Conservation (phyloP, 1,140 invertebrate genomes). For the Aricia agestis region DNA sequence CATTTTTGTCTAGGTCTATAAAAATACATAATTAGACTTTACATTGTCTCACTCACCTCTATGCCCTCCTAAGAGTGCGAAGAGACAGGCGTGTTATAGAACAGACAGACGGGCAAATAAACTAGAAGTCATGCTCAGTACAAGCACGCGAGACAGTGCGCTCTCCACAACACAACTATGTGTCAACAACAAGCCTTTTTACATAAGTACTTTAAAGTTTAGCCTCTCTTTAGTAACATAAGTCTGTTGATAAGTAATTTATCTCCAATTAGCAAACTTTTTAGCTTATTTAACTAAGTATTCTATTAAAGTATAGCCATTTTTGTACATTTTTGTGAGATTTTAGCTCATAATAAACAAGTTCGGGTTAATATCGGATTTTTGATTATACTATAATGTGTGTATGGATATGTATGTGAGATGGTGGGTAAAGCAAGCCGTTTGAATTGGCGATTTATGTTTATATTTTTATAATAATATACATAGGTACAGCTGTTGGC, state of each 20-base stretch:
- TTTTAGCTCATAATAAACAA: background rate
- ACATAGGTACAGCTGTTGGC: background rate
- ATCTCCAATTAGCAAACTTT: too few relatives aligned
- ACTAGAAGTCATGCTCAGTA: constrained; percentile 41
- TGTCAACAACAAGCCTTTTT: background rate
- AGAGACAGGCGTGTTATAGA: constrained; percentile 66
- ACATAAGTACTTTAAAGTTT: background rate
- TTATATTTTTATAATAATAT: background rate
- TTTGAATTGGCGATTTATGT: background rate
- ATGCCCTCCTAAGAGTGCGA: constrained; percentile 68
- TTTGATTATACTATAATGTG: constrained; percentile 4
- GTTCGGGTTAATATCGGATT: background rate
- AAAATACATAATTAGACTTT: background rate
- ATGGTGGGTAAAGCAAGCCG: background rate
- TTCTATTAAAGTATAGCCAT: too few relatives aligned
- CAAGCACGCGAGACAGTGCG: constrained; percentile 20
- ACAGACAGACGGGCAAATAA: constrained; percentile 60
- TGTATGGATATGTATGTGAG: background rate
- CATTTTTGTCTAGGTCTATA: background rate
- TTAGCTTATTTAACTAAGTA: too few relatives aligned
- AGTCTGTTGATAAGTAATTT: too few relatives aligned
- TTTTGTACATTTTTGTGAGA: background rate
- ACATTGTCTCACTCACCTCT: constrained; percentile 49
- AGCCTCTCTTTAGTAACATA: too few relatives aligned
- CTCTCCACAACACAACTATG: background rate